Conservation (phyloP, 2,888 invertebrate species). For the Lottia scabra region DNA sequence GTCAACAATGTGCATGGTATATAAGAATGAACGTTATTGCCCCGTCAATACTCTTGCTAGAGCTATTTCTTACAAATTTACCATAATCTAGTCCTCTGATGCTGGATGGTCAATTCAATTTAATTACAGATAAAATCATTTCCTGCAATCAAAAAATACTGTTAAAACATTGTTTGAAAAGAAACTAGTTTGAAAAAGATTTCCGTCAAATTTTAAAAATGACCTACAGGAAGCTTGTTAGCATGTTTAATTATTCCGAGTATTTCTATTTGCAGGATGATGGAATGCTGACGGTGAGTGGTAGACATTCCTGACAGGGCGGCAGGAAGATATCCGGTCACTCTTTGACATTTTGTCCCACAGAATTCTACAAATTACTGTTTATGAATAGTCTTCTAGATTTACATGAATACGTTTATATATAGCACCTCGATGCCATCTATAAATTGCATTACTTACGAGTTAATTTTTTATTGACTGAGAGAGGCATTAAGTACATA, state of each 20-base stretch:
- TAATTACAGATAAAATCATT: too few relatives aligned
- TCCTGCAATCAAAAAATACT: too few relatives aligned
- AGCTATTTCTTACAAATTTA: too few relatives aligned
- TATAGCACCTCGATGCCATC: neutral
- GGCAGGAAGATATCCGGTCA: slow-evolving; percentile 2
- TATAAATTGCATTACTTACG: slow-evolving; percentile 1
- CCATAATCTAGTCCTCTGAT: too few relatives aligned
- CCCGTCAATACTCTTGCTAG: too few relatives aligned
- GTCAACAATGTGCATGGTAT: too few relatives aligned
- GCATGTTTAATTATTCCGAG: neutral
- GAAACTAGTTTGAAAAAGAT: too few relatives aligned
- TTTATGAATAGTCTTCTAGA: neutral
- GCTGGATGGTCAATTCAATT: too few relatives aligned
- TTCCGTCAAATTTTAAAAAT: neutral
- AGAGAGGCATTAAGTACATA: too few relatives aligned
- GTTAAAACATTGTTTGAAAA: too few relatives aligned
- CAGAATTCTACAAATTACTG: neutral
- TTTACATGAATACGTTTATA: neutral
- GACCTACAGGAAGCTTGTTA: neutral
- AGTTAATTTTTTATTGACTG: too few relatives aligned
- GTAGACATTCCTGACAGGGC: neutral
- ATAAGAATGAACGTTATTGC: too few relatives aligned
- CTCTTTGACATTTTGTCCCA: slow-evolving; percentile 5
- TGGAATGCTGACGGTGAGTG: neutral
- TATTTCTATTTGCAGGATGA: neutral